A percentile compares a stretch with the other conserved stretches of the same genome.
These are phyloP conservation scores for Folsomia candida DNA, from an alignment of 2,888 invertebrate genomes.

Conservation along the genomic window DNA sequence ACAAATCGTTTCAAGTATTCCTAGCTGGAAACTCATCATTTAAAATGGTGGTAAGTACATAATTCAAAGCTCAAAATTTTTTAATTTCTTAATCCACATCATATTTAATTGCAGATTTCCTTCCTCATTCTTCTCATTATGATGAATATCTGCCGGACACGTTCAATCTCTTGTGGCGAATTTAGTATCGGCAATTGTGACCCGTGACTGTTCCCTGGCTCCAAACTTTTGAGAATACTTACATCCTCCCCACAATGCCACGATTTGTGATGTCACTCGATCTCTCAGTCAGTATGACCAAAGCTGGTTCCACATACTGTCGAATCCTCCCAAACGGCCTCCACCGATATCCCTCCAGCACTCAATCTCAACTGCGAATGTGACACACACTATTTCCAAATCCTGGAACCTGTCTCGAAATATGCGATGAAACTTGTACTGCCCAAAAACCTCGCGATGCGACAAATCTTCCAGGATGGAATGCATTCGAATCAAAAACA, in stretches of 20 bases:
- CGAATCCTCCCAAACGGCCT: neutral
- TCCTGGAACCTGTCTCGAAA: slow-evolving; percentile 38
- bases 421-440: slow-evolving; percentile 35
- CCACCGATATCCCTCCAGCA: neutral
- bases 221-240: slow-evolving; percentile 36
- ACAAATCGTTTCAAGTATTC: no score
- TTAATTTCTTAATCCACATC: no score
- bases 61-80: no score
- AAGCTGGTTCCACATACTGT: slow-evolving; percentile 17
- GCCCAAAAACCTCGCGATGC: slow-evolving; percentile 16
- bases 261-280: slow-evolving; percentile 33
- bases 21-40: no score
- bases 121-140: no score
- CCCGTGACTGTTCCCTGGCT: slow-evolving; percentile 27
- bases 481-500: neutral
- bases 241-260: slow-evolving; percentile 29
- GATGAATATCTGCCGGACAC: no score
- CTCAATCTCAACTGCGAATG: slow-evolving; percentile 22
- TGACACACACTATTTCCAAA: slow-evolving; percentile 33
- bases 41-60: no score
- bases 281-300: slow-evolving; percentile 32
- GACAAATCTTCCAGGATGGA: slow-evolving; percentile 18
- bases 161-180: slow-evolving; percentile 36
- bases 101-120: no score
- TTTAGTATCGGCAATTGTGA: slow-evolving; percentile 37